Base-by-base conservation (phyloP, 2,888 invertebrate species). In the Brachylomia viminalis region DNA sequence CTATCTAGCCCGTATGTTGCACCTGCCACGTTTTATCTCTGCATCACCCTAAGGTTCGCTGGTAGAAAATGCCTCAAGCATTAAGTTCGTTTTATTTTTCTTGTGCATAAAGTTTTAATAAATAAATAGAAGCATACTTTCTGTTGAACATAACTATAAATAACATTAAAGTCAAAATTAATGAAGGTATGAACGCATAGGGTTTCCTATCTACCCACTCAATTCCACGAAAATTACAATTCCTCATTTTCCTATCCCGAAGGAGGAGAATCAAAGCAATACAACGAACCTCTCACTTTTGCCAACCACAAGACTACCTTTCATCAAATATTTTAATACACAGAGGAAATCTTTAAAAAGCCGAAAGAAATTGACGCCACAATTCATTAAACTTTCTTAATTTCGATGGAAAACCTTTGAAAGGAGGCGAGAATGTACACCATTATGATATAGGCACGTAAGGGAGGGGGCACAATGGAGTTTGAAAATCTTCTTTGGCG, bases 321-420 rank as follows among this genome's bases (percentile, higher is more conserved):
- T 56, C 77, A 84, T 62, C 64, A 82, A 83, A 81, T 65, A 81
- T 72, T 67, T 47, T 73, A 78, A 83, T 80, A 86, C 85, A 81
- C 75, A 75, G 56, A 86, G 72, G 84, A 76, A 85, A 81, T 81
- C 72, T 76, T 73, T 75, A 69, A 70, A 77, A 87, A 86, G 38
- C 69, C 38, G 11, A 75, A 79, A 79, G 65, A 79, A 77, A 65
- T 64, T 76, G 70, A 84, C 83, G 78, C 81, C 83, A 74, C 78
- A 85, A 86, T 88, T 91, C 88, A 91, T 90, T 90, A 90, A 91
- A 92, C 91, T 92, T 92, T 90, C 85, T 87, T 89, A 90, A 90
- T 91, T 91, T 91, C 81, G 84, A 84, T 82, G 82, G 87, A 87
- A 86, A 87, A 82, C 79, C 83, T 87, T 83, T 84, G 81, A 82